Evolutionary conservation across 2,888 invertebrate genomes (phyloP), one percentile per base, ranked within the genome.

Genomic region (Drosophila sordidapex): DNA sequence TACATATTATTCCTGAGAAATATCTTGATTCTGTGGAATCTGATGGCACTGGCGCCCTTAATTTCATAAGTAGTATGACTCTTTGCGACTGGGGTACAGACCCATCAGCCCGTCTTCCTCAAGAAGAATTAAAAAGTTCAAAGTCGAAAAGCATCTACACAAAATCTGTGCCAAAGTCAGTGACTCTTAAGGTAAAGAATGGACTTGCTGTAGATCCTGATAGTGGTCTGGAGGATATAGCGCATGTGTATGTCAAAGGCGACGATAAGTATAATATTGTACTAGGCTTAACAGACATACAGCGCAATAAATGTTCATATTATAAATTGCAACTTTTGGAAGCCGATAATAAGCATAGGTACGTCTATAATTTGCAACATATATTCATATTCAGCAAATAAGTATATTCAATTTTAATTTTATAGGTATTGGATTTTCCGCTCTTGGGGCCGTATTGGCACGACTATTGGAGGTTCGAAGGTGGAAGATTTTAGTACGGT

Each of bases 391-490:
- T 43, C 18, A 43, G 15, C 15, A 11, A 4, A 40, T 15, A 18
- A 38, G 10, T 43, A 25, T 66, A 58, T 74, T 58, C 58, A 38
- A 36, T 36, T 31, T 38, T 7, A 40, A 31, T 31, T 51, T 27
- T 54, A 25, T 51, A 95, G 95, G 73, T 97, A 94, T 93, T 97
- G 96, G 95, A 90, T 99, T 33, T 99, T 97, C 93, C 95, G 98
- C 21, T 95, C 98, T 0, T 99, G 99, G 99, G 99, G 99, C 15
- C 95, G 99, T 69, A 98, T 99, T 81, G 99, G 99, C 6, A 99
- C 99, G 0, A 96, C 96, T 0, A 97, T 98, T 84, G 99, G 99
- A 7, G 95, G 95, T 21, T 94, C 93, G 33, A 97, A 96, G 90
- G 76, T 96, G 2, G 95, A 96, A 35, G 79, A 91, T 0, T 94